Evolutionary conservation across 2,797 vertebrate species (phyloP).

Genomic region (Halcyon badia): DNA sequence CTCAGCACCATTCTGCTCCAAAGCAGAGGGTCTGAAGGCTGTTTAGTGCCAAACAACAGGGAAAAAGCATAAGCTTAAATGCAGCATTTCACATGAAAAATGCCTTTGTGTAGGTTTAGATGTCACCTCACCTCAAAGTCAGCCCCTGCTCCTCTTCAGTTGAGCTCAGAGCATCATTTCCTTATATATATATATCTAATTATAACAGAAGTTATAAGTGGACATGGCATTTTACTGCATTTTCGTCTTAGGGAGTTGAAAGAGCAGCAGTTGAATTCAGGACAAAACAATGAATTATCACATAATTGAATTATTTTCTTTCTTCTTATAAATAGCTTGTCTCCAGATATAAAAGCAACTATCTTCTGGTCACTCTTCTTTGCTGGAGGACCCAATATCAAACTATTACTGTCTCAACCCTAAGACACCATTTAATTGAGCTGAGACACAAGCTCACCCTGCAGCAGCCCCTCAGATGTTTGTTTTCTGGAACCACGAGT

Average conservation of each 20-base stretch:
- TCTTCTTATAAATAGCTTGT: neutral
- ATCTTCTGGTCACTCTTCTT: neutral
- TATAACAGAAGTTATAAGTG: neutral
- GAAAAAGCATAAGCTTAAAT: neutral
- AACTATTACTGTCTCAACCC: neutral
- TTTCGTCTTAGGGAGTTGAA: neutral
- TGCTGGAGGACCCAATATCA: neutral
- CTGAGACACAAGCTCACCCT: neutral
- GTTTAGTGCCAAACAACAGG: neutral
- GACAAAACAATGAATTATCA: neutral
- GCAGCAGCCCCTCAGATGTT: neutral
- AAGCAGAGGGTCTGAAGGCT: neutral
- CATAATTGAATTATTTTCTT: neutral
- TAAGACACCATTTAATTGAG: neutral
- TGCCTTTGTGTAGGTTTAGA: neutral
- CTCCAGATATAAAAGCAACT: neutral
- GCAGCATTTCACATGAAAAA: neutral
- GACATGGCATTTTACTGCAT: accelerated
- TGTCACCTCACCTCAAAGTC: neutral
- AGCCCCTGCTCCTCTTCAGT: neutral
- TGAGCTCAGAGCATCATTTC: neutral
- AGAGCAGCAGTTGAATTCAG: neutral
- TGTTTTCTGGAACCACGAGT: neutral
- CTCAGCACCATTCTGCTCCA: neutral
- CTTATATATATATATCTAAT: neutral